Conservation (phyloP, 2,113 vertebrate genomes). For the Otus sunia region DNA sequence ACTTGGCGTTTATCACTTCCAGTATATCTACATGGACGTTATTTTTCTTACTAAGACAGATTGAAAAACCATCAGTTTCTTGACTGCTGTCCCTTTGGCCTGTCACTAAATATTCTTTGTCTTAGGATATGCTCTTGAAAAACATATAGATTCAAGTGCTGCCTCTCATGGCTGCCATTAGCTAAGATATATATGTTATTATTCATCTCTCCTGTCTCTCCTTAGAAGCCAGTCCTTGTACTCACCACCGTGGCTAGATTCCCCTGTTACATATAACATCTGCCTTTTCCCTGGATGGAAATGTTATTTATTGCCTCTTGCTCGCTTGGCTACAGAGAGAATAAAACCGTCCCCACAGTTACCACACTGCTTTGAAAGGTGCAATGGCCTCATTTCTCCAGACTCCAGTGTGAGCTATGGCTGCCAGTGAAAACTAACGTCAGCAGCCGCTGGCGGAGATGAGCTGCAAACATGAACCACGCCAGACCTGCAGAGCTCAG, state of each 20-base stretch:
- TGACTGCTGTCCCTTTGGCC: background rate
- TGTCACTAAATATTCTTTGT: slow-evolving; percentile 20
- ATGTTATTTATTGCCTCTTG: slow-evolving; percentile 34
- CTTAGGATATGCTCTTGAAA: background rate
- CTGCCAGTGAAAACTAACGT: background rate
- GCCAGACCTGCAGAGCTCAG: background rate
- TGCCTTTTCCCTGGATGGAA: slow-evolving; percentile 7
- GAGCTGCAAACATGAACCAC: background rate
- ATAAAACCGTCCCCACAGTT: background rate
- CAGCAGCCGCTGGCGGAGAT: background rate
- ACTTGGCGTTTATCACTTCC: background rate
- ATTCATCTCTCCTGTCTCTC: background rate
- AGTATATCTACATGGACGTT: background rate
- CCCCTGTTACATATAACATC: background rate
- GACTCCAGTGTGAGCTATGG: background rate
- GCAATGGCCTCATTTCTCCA: background rate
- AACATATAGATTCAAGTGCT: background rate
- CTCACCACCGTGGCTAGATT: background rate
- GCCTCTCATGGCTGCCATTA: slow-evolving; percentile 2
- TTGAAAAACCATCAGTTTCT: background rate
- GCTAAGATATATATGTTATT: background rate
- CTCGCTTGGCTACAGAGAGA: background rate
- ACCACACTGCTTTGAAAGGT: background rate
- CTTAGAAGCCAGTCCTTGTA: background rate
- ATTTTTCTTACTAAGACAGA: background rate